Conservation (phyloP, 2,888 invertebrate species). For the Drosophila hamatofila region DNA sequence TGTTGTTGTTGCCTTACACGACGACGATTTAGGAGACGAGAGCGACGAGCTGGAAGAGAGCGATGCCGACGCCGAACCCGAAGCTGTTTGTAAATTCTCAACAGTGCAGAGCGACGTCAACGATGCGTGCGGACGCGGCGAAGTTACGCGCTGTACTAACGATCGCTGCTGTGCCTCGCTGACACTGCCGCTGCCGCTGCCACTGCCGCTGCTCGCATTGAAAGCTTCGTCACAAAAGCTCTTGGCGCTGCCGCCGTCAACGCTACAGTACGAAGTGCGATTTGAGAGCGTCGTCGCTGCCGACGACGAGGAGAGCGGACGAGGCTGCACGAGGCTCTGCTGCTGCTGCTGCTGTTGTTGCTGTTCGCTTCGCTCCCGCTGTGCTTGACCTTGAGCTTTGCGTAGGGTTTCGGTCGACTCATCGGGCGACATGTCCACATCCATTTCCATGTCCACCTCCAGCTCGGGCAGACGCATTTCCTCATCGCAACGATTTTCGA, state of each 20-base stretch:
- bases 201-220: constrained; percentile 16
- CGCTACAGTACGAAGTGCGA: constrained; percentile 83
- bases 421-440: constrained; percentile 77
- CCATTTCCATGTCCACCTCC: constrained; percentile 42
- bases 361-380: constrained; percentile 31
- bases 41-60: constrained; percentile 57
- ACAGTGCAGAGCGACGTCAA: constrained; percentile 75
- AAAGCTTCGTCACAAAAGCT: constrained; percentile 78
- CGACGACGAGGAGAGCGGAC: constrained; percentile 80
- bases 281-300: constrained; percentile 83
- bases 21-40: constrained; percentile 62
- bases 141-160: constrained; percentile 81
- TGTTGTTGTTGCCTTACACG: constrained; percentile 43
- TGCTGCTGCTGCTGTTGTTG: constrained; percentile 45
- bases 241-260: constrained; percentile 68
- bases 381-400: constrained; percentile 72
- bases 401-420: constrained; percentile 86
- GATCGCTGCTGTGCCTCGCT: constrained; percentile 46
- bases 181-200: constrained; percentile 23
- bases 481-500: constrained; percentile 91
- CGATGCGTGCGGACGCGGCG: constrained; percentile 83
- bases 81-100: constrained; percentile 46
- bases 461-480: constrained; percentile 81
- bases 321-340: constrained; percentile 77
- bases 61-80: background rate